phyloP scores from a whole-genome alignment of 2,797 vertebrate species.

The Ataeniobius toweri region DNA sequence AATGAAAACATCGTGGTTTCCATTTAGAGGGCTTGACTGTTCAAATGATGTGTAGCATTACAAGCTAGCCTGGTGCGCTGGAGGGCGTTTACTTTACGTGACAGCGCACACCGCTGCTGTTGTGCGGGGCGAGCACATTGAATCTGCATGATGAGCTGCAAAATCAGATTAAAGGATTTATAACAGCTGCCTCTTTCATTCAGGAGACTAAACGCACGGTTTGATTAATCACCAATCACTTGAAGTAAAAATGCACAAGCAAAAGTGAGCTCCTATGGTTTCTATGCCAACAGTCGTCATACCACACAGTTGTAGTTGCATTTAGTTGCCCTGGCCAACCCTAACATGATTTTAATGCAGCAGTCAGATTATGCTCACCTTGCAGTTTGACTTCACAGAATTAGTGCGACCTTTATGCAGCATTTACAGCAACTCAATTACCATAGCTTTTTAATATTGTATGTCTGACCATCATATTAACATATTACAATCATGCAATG shows the following conservation, averaged over 20 bases:
- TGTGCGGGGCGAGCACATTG: conserved; percentile 20
- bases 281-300: neutral
- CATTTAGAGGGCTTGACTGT: conserved; percentile 27
- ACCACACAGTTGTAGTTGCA: neutral
- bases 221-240: neutral
- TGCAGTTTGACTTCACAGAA: neutral
- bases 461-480: neutral
- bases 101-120: conserved; percentile 46
- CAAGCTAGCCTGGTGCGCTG: conserved; percentile 61
- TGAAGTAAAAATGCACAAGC: neutral
- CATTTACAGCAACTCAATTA: neutral
- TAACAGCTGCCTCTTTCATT: neutral
- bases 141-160: neutral
- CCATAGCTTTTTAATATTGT: neutral
- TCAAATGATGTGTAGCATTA: conserved; percentile 45
- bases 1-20: neutral
- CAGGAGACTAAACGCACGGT: neutral
- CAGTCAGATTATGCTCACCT: neutral
- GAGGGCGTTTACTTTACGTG: conserved; percentile 53
- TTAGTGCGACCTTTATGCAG: neutral
- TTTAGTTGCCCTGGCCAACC: neutral
- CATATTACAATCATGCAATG: neutral
- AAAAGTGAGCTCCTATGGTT: neutral
- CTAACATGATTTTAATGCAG: conserved; percentile 17
- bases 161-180: neutral